phyloP scores from a whole-genome alignment of 2,113 vertebrate species.

The Dinomys branickii region DNA sequence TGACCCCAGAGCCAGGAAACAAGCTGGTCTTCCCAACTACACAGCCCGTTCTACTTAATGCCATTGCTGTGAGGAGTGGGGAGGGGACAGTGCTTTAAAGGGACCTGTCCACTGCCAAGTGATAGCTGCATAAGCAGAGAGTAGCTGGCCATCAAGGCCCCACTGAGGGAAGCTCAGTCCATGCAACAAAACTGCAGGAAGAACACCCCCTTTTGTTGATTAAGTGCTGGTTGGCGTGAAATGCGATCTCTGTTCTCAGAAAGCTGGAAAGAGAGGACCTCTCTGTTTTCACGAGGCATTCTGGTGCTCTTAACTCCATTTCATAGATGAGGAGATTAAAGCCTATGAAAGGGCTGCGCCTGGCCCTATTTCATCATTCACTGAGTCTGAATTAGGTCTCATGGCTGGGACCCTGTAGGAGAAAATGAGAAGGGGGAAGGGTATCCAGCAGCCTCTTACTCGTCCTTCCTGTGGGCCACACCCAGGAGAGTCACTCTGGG shows the following conservation, averaged over 20 bases:
- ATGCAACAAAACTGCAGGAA: neutral
- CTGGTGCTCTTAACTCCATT: conserved; percentile 19
- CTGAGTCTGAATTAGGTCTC: neutral
- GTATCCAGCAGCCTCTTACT: neutral
- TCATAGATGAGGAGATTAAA: conserved; percentile 61
- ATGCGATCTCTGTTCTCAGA: neutral
- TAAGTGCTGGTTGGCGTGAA: neutral
- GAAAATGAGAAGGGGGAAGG: neutral
- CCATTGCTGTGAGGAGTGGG: conserved; percentile 45
- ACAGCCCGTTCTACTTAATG: conserved; percentile 68
- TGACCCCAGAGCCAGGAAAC: conserved; percentile 55
- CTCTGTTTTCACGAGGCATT: conserved; percentile 15
- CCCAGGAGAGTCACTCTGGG: neutral
- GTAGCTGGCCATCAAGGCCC: neutral
- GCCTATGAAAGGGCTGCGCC: neutral
- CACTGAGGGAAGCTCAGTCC: neutral
- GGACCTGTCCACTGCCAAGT: neutral
- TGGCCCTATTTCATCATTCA: conserved; percentile 26
- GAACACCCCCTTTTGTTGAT: neutral
- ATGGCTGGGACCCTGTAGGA: neutral
- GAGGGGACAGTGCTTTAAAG: conserved; percentile 41
- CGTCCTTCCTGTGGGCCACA: neutral
- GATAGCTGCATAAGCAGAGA: neutral
- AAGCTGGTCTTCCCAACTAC: conserved; percentile 78
- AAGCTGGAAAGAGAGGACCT: neutral